Evolutionary conservation across 2,113 vertebrate species (phyloP).

Genomic region (Orycteropus afer): DNA sequence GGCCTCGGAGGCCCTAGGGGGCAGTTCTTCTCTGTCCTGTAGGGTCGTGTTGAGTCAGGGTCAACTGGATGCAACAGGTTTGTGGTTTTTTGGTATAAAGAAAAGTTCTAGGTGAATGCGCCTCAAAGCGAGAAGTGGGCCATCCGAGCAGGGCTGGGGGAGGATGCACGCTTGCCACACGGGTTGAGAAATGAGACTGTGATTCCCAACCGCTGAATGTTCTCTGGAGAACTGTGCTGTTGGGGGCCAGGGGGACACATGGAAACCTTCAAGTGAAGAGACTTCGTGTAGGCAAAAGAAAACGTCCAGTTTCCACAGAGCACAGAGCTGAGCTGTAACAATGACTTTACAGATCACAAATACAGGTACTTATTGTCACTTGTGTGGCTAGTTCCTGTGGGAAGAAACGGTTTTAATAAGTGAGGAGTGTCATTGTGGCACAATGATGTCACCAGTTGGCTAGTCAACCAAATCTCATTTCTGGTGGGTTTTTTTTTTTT

Average conservation of each 20-base stretch:
- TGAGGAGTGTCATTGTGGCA: conserved; percentile 27
- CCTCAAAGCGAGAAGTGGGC: neutral
- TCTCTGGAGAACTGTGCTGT: neutral
- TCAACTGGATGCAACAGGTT: too few species aligned
- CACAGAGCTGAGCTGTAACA: neutral
- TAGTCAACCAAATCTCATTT: neutral
- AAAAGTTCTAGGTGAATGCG: neutral
- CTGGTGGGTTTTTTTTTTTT: neutral
- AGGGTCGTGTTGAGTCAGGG: too few species aligned
- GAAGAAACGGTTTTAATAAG: conserved; percentile 63
- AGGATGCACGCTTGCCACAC: accelerated
- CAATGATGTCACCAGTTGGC: conserved; percentile 71
- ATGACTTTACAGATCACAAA: neutral
- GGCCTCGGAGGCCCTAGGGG: too few species aligned
- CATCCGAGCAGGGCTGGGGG: accelerated
- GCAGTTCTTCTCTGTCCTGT: neutral
- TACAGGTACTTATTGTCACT: conserved; percentile 32
- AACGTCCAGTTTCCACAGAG: neutral
- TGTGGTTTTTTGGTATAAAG: neutral
- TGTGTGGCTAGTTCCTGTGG: conserved; percentile 14
- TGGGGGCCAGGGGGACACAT: neutral
- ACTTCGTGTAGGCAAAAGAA: neutral
- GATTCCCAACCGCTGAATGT: accelerated
- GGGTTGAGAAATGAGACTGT: neutral
- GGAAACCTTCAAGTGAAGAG: neutral